Evolutionary conservation across 2,888 invertebrate species (phyloP), one percentile per base, ranked within the genome.

Genomic region (Drosophila mayaguana): DNA sequence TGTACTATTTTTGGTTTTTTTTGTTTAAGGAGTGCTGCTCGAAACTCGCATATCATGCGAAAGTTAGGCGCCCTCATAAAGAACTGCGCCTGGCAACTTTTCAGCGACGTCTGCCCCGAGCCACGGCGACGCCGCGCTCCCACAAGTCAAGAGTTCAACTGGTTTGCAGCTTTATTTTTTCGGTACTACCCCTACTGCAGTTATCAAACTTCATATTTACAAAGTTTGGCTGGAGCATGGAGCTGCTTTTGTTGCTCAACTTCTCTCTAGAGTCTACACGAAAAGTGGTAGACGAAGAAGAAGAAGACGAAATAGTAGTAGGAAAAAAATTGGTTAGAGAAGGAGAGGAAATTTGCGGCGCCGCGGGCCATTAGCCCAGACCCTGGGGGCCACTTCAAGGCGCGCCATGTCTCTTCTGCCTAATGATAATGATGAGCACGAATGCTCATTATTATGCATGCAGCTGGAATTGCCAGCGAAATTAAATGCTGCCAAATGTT

Each of bases 181-280:
- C 22, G n/a, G 63, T 12, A n/a, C 28, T 28, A 9, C 25, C 22
- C 54, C 20, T 48, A n/a, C 54, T 38, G 67, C 79, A 83, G 80
- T 87, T 87, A 84, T 84, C 84, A 87, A 81, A 87, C 82, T 83
- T 83, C 80, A 83, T 83, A 87, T 83, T 83, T 83, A 87, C 84
- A 75, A 82, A 87, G 75, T 87, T 70, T 51, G 64, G 53, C 64
- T 46, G 43, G 63, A 12, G 53, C 56, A 45, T 45, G 45, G 22
- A 63, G 71, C 57, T 64, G 65, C 75, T 72, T 78, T 63, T 70
- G 63, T 83, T 56, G 62, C 46, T 57, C 45, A 18, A 22, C 34
- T 42, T 64, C 40, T 28, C 61, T 64, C 28, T 16, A 53, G 34
- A 34, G 53, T 63, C 25, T 42, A 48, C 28, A 53, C 40, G 25